These are phyloP conservation scores for Apeltes quadracus DNA, from an alignment of 2,113 vertebrate species.

Conservation along the genomic window DNA sequence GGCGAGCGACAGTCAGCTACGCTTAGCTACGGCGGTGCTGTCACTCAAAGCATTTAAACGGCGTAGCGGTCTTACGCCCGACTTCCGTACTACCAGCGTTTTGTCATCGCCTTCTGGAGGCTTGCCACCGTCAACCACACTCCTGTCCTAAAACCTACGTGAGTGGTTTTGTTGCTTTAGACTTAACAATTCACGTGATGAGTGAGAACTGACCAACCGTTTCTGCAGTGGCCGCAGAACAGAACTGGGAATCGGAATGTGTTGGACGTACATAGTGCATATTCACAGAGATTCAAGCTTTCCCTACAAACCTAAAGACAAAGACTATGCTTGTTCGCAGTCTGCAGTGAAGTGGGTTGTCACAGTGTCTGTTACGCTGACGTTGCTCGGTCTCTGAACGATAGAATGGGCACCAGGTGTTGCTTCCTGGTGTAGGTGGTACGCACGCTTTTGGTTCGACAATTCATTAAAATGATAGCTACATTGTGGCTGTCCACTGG, in stretches of 20 bases:
- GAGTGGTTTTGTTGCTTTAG: background rate
- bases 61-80: background rate
- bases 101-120: background rate
- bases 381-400: background rate
- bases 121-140: background rate
- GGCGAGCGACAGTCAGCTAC: background rate
- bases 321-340: background rate
- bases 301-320: background rate
- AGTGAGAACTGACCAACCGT: background rate
- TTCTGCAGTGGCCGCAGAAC: background rate
- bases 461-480: conserved; percentile 9
- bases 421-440: background rate
- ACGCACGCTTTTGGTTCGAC: background rate
- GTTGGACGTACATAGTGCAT: background rate
- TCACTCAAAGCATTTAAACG: background rate
- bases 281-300: too few species aligned
- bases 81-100: background rate
- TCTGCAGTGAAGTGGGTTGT: background rate
- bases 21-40: too few species aligned
- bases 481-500: conserved; percentile 1
- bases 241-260: background rate
- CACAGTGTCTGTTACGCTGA: background rate
- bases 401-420: background rate
- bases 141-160: background rate
- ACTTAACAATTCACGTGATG: background rate